Base-by-base conservation (phyloP, 2,888 invertebrate species). In the Drosophila mettleri region DNA sequence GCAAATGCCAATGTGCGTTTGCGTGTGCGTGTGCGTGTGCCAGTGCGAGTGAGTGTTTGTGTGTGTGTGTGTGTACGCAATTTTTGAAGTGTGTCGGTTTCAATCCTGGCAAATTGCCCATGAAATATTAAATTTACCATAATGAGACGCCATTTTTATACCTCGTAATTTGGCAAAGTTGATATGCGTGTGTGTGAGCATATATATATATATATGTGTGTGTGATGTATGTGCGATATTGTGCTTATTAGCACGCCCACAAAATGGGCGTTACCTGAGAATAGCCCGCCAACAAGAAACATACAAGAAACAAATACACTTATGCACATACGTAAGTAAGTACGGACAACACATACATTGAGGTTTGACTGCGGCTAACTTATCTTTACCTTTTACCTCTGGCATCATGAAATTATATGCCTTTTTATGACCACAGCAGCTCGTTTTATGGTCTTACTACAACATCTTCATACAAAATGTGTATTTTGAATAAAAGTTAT, bases 31-130 rank as follows among this genome's bases (percentile, higher is more conserved):
- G 39, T 29, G 64, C 8, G 27, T 34, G 51, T 27, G 27, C n/a
- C n/a, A n/a, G n/a, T n/a, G n/a, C n/a, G n/a, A n/a, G n/a, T n/a
- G n/a, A 24, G 45, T 41, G 51, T 41, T 39, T 16, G 43, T 41
- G 22, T 12, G 27, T 34, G 51, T 27, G 27, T 38, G 52, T 49
- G 39, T 63, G 58, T 66, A 68, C 75, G 82, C 77, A 71, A 75
- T 89, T 83, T 87, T 83, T 80, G 74, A 88, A 83, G 84, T 89
- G 88, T 86, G 81, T 88, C 88, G 81, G 84, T 80, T 88, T 88
- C 87, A 90, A 89, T 90, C 79, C 89, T 79, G 73, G 80, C 76
- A 89, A 89, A 89, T 89, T 90, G 85, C 89, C 85, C 89, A 89
- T 89, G 83, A 90, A 89, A 90, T 89, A 89, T 89, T 88, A 88